Conservation (phyloP, 2,888 invertebrate species). For the Eristalinus aeneus region DNA sequence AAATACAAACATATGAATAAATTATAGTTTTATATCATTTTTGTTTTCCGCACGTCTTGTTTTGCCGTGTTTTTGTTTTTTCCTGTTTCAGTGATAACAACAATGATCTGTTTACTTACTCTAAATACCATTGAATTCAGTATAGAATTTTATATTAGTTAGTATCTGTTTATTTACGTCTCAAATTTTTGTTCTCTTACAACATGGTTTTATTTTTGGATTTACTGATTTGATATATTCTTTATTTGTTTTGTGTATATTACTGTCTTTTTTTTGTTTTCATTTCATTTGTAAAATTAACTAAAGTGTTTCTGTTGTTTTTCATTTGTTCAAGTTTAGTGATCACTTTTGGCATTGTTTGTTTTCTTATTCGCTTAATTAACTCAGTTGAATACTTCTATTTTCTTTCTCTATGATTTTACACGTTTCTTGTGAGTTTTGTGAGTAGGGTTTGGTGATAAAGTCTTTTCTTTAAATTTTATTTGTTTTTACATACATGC, state of each 20-base stretch:
- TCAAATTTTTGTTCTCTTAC: constrained; percentile 26
- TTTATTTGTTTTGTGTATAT: constrained; percentile 37
- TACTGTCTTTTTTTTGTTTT: constrained; percentile 22
- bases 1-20: constrained; percentile 71
- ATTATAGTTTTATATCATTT: constrained; percentile 55
- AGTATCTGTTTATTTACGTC: constrained; percentile 16
- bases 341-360: constrained; percentile 63
- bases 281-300: constrained; percentile 55
- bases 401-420: neutral
- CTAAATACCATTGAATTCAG: constrained; percentile 41
- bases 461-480: constrained; percentile 5
- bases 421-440: neutral
- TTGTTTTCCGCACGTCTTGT: neutral
- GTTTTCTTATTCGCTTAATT: constrained; percentile 37
- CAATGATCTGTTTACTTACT: constrained; percentile 57
- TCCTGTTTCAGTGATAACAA: constrained; percentile 60
- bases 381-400: constrained; percentile 36
- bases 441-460: constrained; percentile 23
- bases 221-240: neutral
- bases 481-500: constrained; percentile 22
- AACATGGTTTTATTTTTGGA: constrained; percentile 52
- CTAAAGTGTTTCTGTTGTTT: constrained; percentile 25
- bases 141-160: constrained; percentile 48
- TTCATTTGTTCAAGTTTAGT: constrained; percentile 34
- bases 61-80: neutral